Conservation (phyloP, 1,140 invertebrate species). For the Camponotus pennsylvanicus region DNA sequence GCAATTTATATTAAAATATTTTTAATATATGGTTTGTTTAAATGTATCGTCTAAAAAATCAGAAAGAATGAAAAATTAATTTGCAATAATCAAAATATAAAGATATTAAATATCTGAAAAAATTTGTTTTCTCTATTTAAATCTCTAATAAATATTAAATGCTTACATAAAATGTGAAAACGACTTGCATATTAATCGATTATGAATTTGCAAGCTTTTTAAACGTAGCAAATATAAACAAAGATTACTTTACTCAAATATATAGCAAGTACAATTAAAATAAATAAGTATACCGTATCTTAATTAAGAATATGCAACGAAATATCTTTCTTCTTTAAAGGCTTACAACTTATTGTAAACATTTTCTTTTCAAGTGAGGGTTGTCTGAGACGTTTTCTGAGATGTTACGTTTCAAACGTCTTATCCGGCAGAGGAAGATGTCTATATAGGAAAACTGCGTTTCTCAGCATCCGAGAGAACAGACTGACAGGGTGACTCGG, state of each 20-base stretch:
- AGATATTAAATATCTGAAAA: too few species aligned
- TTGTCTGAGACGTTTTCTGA: too few species aligned
- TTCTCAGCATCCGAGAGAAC: neutral
- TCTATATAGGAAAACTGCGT: neutral
- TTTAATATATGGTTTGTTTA: too few species aligned
- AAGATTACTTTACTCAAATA: neutral
- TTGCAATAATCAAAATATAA: too few species aligned
- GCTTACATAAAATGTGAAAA: neutral
- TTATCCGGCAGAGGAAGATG: neutral
- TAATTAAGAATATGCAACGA: conserved; percentile 1
- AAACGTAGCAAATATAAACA: neutral
- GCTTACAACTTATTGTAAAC: neutral
- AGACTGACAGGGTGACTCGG: conserved; percentile 37
- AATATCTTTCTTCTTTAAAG: neutral
- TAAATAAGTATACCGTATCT: neutral
- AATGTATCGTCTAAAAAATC: too few species aligned
- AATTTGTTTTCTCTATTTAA: too few species aligned
- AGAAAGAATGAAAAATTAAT: too few species aligned
- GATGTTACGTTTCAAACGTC: too few species aligned
- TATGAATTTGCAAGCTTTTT: neutral
- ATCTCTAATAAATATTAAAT: neutral
- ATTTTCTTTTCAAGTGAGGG: neutral
- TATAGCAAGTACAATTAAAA: neutral
- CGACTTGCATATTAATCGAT: neutral
- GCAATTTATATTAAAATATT: too few species aligned